phyloP scores from a whole-genome alignment of 2,888 invertebrate genomes.

The Branchellion lobata region DNA sequence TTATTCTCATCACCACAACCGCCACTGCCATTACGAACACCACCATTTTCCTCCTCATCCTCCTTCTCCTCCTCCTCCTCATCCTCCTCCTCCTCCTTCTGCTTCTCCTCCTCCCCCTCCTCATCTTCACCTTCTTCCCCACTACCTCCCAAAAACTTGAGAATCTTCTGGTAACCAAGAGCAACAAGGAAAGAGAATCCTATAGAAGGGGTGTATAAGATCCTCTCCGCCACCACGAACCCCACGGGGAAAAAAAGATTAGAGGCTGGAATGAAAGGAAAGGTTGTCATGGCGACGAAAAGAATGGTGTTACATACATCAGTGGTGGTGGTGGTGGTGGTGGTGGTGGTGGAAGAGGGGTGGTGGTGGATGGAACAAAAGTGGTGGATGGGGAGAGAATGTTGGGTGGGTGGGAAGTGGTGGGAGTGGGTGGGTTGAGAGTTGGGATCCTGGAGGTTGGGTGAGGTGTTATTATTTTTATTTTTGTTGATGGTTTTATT shows the following conservation, averaged over 20 bases:
- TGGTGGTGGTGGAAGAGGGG: background rate
- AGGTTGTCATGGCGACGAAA: constrained; percentile 80
- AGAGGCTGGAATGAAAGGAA: constrained; percentile 92
- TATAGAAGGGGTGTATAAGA: constrained; percentile 95
- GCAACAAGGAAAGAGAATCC: constrained; percentile 90
- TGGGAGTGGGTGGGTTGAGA: background rate
- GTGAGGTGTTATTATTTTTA: too few species aligned
- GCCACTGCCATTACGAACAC: too few species aligned
- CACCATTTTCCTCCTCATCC: too few species aligned
- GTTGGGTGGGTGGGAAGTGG: background rate
- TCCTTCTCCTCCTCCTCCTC: too few species aligned
- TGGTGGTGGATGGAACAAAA: background rate
- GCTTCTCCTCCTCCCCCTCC: too few species aligned
- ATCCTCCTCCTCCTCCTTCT: too few species aligned
- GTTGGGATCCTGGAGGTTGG: too few species aligned
- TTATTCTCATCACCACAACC: too few species aligned
- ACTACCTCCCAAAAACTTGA: background rate
- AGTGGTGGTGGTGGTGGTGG: background rate
- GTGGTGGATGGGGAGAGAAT: too few species aligned
- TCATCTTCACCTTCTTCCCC: too few species aligned
- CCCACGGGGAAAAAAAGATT: constrained; percentile 97
- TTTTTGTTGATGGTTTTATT: too few species aligned
- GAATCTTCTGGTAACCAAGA: constrained; percentile 65
- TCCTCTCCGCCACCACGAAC: constrained; percentile 91
- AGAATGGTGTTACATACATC: constrained; percentile 48